Base-by-base conservation (phyloP, 2,113 vertebrate species). In the Coptodon bakossiorum region DNA sequence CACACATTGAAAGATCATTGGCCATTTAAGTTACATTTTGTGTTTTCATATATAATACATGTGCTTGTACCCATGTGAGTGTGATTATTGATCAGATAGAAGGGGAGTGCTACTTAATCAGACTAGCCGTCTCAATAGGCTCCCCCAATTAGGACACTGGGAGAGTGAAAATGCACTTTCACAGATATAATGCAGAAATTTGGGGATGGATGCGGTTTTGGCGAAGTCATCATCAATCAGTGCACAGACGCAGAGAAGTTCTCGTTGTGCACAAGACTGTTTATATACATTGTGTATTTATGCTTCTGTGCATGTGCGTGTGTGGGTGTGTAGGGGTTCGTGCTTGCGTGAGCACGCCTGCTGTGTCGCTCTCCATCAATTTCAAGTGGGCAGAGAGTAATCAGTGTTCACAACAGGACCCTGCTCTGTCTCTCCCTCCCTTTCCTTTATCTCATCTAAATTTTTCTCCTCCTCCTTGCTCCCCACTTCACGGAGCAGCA, bases 351-450 rank as follows among this genome's bases (percentile, higher is more conserved):
- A 87, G 57, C 82, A n/a, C 40, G 87, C 90, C 86, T 90, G 91
- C 95, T 91, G 90, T 91, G 93, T 93, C 90, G 83, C 90, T 91
- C 86, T 95, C 91, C 88, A 96, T 96, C 95, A 92, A 94, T 94
- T 93, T 95, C 87, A 90, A 95, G 92, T 94, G 89, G 92, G 91
- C 92, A 93, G 89, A 93, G 90, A 89, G 94, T 96, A 94, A 96
- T 96, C 94, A 94, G 95, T 93, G 93, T 89, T 95, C 95, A 94
- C 95, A 92, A 92, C 93, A 92, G 94, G 94, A 93, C 90, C 88
- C 88, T 68, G 85, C 87, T 89, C 88, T 73, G 79, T 84, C 83
- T 66, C 88, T 81, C 81, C 78, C 90, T 80, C 90, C 88, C 79
- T 43, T 87, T 61, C 82, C 86, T 88, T 93, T 88, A 91, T 86